Evolutionary conservation across 2,888 invertebrate genomes (phyloP).

Genomic region (Drosophila fungiperda): DNA sequence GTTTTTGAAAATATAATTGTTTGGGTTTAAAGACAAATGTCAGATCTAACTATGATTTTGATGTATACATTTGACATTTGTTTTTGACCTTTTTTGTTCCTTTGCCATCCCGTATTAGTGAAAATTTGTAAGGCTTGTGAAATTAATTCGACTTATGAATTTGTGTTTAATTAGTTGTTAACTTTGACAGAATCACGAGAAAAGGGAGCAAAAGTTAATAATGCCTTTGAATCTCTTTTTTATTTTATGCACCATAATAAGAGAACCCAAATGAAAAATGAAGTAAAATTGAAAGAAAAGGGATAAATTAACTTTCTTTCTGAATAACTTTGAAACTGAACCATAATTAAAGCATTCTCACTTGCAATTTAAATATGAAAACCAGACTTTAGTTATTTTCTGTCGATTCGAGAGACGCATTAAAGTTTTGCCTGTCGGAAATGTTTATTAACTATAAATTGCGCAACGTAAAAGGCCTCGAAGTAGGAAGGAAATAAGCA

Average conservation of each 20-base stretch:
- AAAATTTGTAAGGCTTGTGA: background rate
- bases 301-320: background rate
- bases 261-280: background rate
- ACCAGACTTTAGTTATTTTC: background rate
- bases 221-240: background rate
- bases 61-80: background rate
- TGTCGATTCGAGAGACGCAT: conserved; percentile 17
- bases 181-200: background rate
- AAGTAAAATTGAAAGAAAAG: background rate
- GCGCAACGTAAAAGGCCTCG: conserved; percentile 57
- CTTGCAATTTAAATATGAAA: background rate
- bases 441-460: conserved; percentile 78
- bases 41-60: background rate
- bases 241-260: background rate
- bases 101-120: background rate
- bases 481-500: conserved; percentile 74
- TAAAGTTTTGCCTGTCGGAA: conserved; percentile 64
- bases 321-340: background rate
- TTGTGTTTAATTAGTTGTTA: background rate
- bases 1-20: background rate
- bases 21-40: background rate
- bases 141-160: conserved; percentile 1
- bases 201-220: background rate
- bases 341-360: conserved; percentile 2
- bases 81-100: background rate